Percentiles rank a stretch among this genome's conserved stretches.
Evolutionary conservation across 2,888 invertebrate genomes (phyloP).

Genomic region (Hesperia comma): DNA sequence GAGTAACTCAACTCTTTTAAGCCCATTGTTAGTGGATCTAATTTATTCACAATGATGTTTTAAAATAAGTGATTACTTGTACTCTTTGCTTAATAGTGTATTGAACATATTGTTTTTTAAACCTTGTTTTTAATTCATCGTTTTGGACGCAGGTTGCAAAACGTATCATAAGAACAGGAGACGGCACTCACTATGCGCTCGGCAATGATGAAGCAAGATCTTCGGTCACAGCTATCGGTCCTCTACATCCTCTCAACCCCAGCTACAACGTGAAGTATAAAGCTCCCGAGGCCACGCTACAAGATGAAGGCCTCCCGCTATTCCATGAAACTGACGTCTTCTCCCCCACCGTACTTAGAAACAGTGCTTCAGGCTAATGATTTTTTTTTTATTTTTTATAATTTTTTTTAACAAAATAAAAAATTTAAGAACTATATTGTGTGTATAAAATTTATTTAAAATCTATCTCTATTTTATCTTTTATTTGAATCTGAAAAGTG

Average conservation of each 20-base stretch:
- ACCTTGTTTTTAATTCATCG: not conserved
- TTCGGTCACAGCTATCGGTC: constrained; percentile 61
- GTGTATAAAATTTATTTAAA: too few relatives aligned
- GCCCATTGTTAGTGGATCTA: too few relatives aligned
- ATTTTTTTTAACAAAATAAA: not conserved
- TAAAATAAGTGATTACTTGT: too few relatives aligned
- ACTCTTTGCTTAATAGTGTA: not conserved
- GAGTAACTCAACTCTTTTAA: too few relatives aligned
- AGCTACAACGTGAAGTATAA: constrained; percentile 60
- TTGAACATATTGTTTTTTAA: not conserved
- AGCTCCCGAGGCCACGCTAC: constrained; percentile 58
- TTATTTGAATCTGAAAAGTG: too few relatives aligned
- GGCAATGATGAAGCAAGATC: constrained; percentile 65
- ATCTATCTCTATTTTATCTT: too few relatives aligned
- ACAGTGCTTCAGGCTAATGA: constrained; percentile 33
- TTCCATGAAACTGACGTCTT: constrained; percentile 55
- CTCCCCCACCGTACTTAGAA: constrained; percentile 25
- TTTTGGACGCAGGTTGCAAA: constrained; percentile 69
- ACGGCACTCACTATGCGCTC: constrained; percentile 84
- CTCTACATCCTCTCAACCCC: constrained; percentile 73
- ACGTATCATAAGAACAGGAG: constrained; percentile 85
- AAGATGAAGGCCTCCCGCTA: constrained; percentile 64
- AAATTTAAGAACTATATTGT: too few relatives aligned
- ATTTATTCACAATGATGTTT: too few relatives aligned
- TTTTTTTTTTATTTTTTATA: not conserved